Base-by-base conservation (phyloP, 1,140 invertebrate species). In the Tribolium castaneum region DNA sequence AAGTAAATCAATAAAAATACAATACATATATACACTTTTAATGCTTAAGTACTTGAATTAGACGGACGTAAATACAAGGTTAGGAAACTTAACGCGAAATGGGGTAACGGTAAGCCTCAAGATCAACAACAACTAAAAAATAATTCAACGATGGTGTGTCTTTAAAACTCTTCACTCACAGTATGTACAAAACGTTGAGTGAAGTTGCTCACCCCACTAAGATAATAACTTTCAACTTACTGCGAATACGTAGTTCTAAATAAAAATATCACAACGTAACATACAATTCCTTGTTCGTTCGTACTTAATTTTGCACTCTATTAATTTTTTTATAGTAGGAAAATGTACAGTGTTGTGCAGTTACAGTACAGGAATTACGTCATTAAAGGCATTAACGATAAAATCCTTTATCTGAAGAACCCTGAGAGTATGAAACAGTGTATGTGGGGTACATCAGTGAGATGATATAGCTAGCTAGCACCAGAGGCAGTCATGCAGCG, bases 401-500 rank as follows among this genome's bases (percentile, higher is more conserved):
- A 72, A 72, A 52, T 16, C 70, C 70, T 72, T 51, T 34, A 54
- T 75, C 72, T 75, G 12, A 7, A 50, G 19, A 56, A 62, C 52
- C 73, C 73, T 75, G 73, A 75, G 73, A 72, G 70, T 72, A 72
- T 72, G 59, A 66, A 66, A 72, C 14, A 72, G 70, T 72, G 70
- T 72, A 72, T 72, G 35, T 16, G 39, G 70, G 22, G 70, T 50
- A 51, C 19, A 72, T 72, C 50, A 72, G 70, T 66, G 59, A 72
- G 45, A 54, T 72, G 70, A 72, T 35, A 54, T 51, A 59, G 51
- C 51, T 75, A 52, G 34, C 19, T 54, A 59, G 72, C 72, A 75
- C 72, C 77, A 70, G 39, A 75, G 19, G 52, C 34, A 45, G 75
- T 76, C 73, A 76, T 79, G 73, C 74, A 75, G 62, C 52, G 72